Evolutionary conservation across 2,888 invertebrate genomes (phyloP).

Genomic region (Folsomia manolachei): DNA sequence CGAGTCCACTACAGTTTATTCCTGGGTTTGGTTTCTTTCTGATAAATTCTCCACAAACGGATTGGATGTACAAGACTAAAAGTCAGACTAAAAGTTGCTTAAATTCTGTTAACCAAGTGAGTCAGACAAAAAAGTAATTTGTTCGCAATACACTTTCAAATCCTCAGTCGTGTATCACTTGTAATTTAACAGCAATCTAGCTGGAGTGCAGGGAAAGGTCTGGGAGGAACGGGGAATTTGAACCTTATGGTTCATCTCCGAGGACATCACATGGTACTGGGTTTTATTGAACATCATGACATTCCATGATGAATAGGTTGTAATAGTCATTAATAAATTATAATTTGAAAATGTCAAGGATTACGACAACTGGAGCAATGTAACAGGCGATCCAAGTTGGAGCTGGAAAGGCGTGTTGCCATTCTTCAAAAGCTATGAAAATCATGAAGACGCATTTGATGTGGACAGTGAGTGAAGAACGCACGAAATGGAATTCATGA

Average conservation of each 20-base stretch:
- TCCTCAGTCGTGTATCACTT: no score
- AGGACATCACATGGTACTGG: slow-evolving; percentile 25
- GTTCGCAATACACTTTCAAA: no score
- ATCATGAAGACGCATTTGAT: slow-evolving; percentile 17
- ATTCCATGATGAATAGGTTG: no score
- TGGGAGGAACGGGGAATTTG: slow-evolving; percentile 28
- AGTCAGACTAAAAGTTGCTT: slow-evolving; percentile 26
- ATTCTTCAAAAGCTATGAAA: slow-evolving; percentile 31
- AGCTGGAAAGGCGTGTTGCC: slow-evolving; percentile 34
- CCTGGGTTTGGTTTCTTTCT: slow-evolving; percentile 33
- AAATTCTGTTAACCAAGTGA: slow-evolving; percentile 31
- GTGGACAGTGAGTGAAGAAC: slow-evolving; percentile 14
- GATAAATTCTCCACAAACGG: slow-evolving; percentile 25
- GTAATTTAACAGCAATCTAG: slow-evolving; percentile 18
- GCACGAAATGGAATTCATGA: slow-evolving; percentile 7
- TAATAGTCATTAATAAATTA: no score
- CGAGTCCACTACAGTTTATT: slow-evolving; percentile 32
- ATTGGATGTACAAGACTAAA: slow-evolving; percentile 30
- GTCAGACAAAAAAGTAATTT: not conserved
- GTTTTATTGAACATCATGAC: not conserved
- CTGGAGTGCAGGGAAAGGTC: slow-evolving; percentile 26
- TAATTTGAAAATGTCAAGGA: not conserved
- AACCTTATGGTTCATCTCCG: slow-evolving; percentile 33
- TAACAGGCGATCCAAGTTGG: slow-evolving; percentile 28
- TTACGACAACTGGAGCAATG: not conserved